Conservation (phyloP, 2,888 invertebrate genomes). For the Dynastes maya region DNA sequence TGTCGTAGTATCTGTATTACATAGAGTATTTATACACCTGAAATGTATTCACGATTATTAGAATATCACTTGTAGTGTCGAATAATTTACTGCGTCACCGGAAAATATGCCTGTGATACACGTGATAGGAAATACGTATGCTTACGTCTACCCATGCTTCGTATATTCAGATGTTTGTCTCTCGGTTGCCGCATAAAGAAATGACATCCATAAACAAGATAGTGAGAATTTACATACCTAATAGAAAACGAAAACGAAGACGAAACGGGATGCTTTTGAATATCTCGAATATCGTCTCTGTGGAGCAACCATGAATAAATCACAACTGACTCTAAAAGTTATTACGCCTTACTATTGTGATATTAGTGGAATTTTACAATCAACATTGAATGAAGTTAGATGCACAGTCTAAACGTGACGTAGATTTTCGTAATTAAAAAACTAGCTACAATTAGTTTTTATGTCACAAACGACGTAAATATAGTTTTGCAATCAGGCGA, state of each 20-base stretch:
- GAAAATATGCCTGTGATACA: constrained; percentile 9
- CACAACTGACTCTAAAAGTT: not conserved
- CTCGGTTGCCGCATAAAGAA: constrained; percentile 26
- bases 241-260: constrained; percentile 42
- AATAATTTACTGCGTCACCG: constrained; percentile 35
- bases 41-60: constrained; percentile 29
- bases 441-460: no score
- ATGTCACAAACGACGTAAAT: no score
- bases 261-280: constrained; percentile 20
- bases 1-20: not conserved
- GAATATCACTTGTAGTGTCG: constrained; percentile 17
- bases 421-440: no score
- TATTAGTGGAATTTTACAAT: no score
- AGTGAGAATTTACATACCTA: constrained; percentile 33
- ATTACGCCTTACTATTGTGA: not conserved
- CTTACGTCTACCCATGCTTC: not conserved
- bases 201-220: constrained; percentile 31
- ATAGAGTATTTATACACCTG: constrained; percentile 13
- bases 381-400: no score
- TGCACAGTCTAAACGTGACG: no score
- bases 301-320: constrained; percentile 15
- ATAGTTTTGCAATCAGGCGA: no score
- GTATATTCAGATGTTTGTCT: constrained; percentile 21
- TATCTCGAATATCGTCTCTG: constrained; percentile 25
- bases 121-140: constrained; percentile 16